Percentiles rank a stretch among this genome's conserved stretches.
These are phyloP conservation scores for Gallinago jamesoni DNA, from an alignment of 2,113 vertebrate species.

Conservation along the genomic window DNA sequence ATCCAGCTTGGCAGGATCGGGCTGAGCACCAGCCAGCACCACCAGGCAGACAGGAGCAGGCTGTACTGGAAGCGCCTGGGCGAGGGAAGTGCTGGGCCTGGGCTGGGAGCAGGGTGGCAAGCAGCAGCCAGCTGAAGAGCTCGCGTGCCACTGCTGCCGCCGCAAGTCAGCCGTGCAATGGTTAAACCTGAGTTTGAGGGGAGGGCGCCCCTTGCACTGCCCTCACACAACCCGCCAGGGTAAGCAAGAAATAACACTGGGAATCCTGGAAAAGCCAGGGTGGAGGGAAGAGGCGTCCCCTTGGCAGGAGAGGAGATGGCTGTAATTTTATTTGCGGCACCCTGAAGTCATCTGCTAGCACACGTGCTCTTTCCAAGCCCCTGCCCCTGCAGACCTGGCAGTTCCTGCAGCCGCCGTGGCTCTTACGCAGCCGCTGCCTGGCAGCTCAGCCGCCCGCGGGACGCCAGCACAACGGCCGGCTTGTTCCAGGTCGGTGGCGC, in stretches of 20 bases:
- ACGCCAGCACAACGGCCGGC: neutral
- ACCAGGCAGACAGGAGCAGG: neutral
- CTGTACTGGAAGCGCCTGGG: neutral
- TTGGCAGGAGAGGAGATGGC: neutral
- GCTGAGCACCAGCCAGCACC: neutral
- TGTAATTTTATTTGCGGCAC: constrained; percentile 46
- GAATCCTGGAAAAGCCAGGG: neutral
- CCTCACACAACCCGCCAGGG: neutral
- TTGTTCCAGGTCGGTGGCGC: neutral
- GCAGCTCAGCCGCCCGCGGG: neutral
- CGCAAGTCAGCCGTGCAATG: neutral
- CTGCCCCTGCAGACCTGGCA: neutral
- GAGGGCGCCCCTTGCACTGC: neutral
- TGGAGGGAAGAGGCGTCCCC: neutral
- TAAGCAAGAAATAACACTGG: neutral
- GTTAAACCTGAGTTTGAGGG: neutral
- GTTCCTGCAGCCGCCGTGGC: neutral
- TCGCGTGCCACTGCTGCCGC: neutral
- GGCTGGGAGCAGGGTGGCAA: neutral
- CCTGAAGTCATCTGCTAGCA: constrained; percentile 35
- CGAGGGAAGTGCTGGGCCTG: neutral
- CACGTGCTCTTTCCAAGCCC: neutral
- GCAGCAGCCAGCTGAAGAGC: neutral
- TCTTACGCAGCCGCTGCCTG: neutral
- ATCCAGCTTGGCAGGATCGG: neutral